Evolutionary conservation across 2,113 vertebrate genomes (phyloP), one percentile per base, ranked within the genome.

Genomic region (Coreoperca whiteheadi): DNA sequence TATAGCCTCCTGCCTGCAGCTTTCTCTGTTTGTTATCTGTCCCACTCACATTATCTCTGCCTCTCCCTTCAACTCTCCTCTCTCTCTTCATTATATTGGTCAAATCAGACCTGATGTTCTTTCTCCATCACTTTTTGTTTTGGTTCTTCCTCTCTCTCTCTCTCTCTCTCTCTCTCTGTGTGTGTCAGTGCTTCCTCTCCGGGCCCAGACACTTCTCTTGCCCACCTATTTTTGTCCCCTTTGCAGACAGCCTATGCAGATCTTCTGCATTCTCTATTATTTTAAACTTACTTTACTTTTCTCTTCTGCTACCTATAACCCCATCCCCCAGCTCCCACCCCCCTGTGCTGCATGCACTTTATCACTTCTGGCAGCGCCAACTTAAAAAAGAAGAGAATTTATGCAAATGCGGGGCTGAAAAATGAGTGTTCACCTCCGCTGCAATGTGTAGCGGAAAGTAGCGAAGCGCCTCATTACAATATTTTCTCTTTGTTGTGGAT

Each of bases 391-490:
- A 90, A 89, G 89, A 91, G 87, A 93, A 93, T 93, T 93, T 93
- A 95, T 95, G 94, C 92, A 94, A 94, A 95, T 94, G 80, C 37
- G 0, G 59, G 76, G 25, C 92, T 94, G 93, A 95, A 92, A 95
- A 95, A 95, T 94, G 89, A 92, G 84, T 59, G 67, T 90, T 91
- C 89, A 89, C 91, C 89, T 91, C 74, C 8, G 78, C 54, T 80
- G 87, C 83, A 85, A 85, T 83, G 86, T 91, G 88, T 70, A 87
- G 84, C 84, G 82, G 57, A 88, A 88, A 87, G 86, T 53, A 74
- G 80, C 60, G 67, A 84, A 86, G 82, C 20, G 60, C 83, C 92
- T 95, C 87, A 89, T 95, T 95, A 94, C 82, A 95, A 92, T 94
- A 93, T 93, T 94, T 91, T 90, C 69, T 93, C 86, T 94, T 92